Percentiles rank a stretch among this genome's conserved stretches.
Evolutionary conservation across 2,113 vertebrate genomes (phyloP).

Genomic region (Montifringilla adamsi): DNA sequence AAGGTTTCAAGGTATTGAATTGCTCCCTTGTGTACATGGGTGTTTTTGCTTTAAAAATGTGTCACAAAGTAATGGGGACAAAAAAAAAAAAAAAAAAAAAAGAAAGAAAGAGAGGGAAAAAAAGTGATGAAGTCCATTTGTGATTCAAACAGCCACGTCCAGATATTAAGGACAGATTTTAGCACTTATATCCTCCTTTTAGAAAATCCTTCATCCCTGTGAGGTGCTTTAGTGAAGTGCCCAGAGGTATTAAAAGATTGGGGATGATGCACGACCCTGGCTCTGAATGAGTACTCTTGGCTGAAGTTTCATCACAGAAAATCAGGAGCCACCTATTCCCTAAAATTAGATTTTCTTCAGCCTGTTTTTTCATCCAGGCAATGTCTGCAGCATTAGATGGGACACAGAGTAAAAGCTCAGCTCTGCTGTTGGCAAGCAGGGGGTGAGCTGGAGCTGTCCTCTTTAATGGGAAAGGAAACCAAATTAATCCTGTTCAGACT

Average conservation of each 20-base stretch:
- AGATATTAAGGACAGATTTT: neutral
- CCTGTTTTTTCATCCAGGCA: neutral
- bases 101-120: neutral
- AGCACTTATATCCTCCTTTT: neutral
- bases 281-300: neutral
- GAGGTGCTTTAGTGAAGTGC: neutral
- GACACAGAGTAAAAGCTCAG: neutral
- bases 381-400: neutral
- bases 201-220: neutral
- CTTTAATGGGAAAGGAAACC: neutral
- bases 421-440: neutral
- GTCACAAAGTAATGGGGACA: neutral
- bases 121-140: neutral
- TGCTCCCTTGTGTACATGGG: neutral
- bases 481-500: slow-evolving; percentile 20
- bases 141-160: neutral
- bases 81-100: neutral
- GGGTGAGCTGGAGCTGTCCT: neutral
- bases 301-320: slow-evolving; percentile 15
- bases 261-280: neutral
- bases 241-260: neutral
- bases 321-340: neutral
- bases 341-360: neutral
- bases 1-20: neutral
- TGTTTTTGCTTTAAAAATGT: neutral